Percentiles rank a stretch among this genome's conserved stretches.
These are phyloP conservation scores for Centropristis striata DNA, from an alignment of 2,113 vertebrate genomes.

Conservation along the genomic window DNA sequence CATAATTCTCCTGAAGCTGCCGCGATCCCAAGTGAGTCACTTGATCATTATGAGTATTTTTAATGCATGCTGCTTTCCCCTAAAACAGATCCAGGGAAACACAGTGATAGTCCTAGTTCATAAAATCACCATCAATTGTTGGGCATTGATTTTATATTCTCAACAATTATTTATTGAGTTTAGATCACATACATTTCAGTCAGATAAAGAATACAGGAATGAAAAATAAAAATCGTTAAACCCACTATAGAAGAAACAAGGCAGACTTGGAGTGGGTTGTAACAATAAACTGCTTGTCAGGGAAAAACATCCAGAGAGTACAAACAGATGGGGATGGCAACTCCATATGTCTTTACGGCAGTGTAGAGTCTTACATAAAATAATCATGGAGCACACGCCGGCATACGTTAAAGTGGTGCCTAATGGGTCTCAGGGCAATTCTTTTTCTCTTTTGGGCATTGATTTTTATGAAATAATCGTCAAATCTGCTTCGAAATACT, in stretches of 20 bases:
- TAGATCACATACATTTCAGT: not conserved
- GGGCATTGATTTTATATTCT: not conserved
- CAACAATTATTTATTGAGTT: not conserved
- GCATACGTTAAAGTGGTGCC: too few relatives aligned
- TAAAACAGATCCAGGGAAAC: too few relatives aligned
- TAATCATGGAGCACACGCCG: not conserved
- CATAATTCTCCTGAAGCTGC: slow-evolving; percentile 6
- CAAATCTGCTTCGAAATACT: too few relatives aligned
- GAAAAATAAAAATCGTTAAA: not conserved
- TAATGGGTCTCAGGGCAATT: too few relatives aligned
- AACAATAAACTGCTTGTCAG: not conserved
- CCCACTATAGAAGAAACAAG: not conserved
- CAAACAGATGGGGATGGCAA: not conserved
- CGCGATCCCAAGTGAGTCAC: not conserved
- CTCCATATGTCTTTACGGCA: not conserved
- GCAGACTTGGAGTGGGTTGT: too few relatives aligned
- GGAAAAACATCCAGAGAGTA: not conserved
- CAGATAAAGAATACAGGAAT: not conserved
- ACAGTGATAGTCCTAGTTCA: not conserved
- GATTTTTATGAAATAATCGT: too few relatives aligned
- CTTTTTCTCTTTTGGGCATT: too few relatives aligned
- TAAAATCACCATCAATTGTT: not conserved
- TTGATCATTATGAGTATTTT: not conserved
- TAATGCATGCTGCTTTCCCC: not conserved
- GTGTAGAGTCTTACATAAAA: not conserved